phyloP scores from a whole-genome alignment of 2,888 invertebrate species.

The Trisateles emortualis region DNA sequence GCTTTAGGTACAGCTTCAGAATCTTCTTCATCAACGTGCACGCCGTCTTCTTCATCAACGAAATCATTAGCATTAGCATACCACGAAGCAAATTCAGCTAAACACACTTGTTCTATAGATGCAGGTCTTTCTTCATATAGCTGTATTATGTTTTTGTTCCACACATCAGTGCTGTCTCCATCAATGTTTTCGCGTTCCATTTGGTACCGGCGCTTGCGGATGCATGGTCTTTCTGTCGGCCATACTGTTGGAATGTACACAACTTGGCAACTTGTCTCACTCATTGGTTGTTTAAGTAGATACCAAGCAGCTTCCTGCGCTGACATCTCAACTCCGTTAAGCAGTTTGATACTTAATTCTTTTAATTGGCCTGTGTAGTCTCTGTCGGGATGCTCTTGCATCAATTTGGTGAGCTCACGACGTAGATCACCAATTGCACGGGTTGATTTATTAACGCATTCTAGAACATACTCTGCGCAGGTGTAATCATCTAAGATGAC shows the following conservation, averaged over 20 bases:
- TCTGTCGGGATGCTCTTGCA: slow-evolving; percentile 48
- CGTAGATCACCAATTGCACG: slow-evolving; percentile 58
- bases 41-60: slow-evolving; percentile 54
- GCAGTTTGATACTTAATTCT: slow-evolving; percentile 48
- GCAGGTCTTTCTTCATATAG: slow-evolving; percentile 48
- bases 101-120: slow-evolving; percentile 40
- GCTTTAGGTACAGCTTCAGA: slow-evolving; percentile 41
- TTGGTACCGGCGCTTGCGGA: slow-evolving; percentile 46
- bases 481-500: slow-evolving; percentile 55
- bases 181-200: slow-evolving; percentile 48
- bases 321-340: slow-evolving; percentile 64
- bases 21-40: slow-evolving; percentile 52
- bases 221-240: slow-evolving; percentile 61
- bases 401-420: slow-evolving; percentile 51
- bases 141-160: slow-evolving; percentile 51
- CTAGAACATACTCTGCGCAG: slow-evolving; percentile 58
- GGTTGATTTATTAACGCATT: slow-evolving; percentile 64
- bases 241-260: slow-evolving; percentile 63
- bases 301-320: slow-evolving; percentile 75
- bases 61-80: slow-evolving; percentile 42
- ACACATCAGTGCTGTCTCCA: slow-evolving; percentile 50
- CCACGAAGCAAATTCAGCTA: slow-evolving; percentile 49
- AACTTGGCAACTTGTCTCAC: slow-evolving; percentile 48
- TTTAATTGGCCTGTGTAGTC: slow-evolving; percentile 37
- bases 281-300: slow-evolving; percentile 70